Percentiles rank a stretch among this genome's conserved stretches.
Evolutionary conservation across 2,113 vertebrate species (phyloP).

Genomic region (Labrus mixtus): DNA sequence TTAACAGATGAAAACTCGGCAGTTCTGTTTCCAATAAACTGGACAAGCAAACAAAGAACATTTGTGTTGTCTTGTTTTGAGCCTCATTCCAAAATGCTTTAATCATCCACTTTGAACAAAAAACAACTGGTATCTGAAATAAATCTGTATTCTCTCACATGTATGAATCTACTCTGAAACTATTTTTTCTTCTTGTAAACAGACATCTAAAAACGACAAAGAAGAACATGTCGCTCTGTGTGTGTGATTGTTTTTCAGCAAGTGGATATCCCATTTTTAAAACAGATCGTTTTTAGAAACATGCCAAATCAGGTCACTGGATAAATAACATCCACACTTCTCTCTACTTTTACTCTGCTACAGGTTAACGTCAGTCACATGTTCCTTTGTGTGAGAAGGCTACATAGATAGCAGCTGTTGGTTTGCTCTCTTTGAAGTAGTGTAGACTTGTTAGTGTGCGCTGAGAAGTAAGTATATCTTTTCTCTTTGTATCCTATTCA

Average conservation of each 20-base stretch:
- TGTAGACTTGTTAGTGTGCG: slow-evolving; percentile 49
- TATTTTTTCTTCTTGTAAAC: slow-evolving; percentile 49
- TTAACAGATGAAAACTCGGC: slow-evolving; percentile 75
- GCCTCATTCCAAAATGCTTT: slow-evolving; percentile 57
- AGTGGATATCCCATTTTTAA: slow-evolving; percentile 48
- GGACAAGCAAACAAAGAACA: slow-evolving; percentile 66
- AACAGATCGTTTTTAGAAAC: slow-evolving; percentile 25
- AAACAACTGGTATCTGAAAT: slow-evolving; percentile 1
- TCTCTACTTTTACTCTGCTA: slow-evolving; percentile 58
- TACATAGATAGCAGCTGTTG: slow-evolving; percentile 59
- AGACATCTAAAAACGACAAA: slow-evolving; percentile 35
- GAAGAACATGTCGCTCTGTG: slow-evolving; percentile 2
- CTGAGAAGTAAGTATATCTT: slow-evolving; percentile 54
- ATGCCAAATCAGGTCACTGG: slow-evolving; percentile 37
- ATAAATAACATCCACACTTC: slow-evolving; percentile 55
- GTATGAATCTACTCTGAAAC: slow-evolving; percentile 23
- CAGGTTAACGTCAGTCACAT: slow-evolving; percentile 45
- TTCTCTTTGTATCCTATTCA: slow-evolving; percentile 29
- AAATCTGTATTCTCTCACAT: slow-evolving; percentile 14
- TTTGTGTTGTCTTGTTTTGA: slow-evolving; percentile 3
- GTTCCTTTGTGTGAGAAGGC: slow-evolving; percentile 37
- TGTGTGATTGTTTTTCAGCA: slow-evolving; percentile 56
- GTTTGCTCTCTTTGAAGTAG: slow-evolving; percentile 28
- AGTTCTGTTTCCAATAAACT: slow-evolving; percentile 75
- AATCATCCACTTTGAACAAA: slow-evolving; percentile 21